Evolutionary conservation across 2,113 vertebrate species (phyloP), one percentile per base, ranked within the genome.

Genomic region (Phrynosoma platyrhinos): DNA sequence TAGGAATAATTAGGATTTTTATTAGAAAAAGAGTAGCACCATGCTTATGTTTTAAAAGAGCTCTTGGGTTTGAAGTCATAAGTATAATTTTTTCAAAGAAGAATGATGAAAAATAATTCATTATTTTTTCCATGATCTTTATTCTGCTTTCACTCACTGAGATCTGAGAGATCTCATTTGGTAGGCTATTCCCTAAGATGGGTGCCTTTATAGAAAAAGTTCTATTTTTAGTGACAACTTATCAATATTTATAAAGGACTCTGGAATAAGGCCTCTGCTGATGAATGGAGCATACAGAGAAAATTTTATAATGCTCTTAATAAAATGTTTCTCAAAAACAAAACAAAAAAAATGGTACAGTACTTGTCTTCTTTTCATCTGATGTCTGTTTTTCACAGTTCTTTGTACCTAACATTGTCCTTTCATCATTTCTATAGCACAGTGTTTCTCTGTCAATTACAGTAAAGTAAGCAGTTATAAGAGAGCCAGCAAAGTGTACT

Each of bases 381-480:
- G 32, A 55, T 12, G 10, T 64, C 13, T 81, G 4, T 62, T 2
- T 12, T 83, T 83, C 42, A 42, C n/a, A 4, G 20, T 83, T 74
- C n/a, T 72, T 71, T 53, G 53, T 79, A 52, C 27, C 14, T 62
- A 62, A 18, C 58, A 62, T 47, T 47, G 47, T 47, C 47, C 47
- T 47, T 47, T 76, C 21, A 42, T 66, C 2, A 84, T 23, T 80
- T 84, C 27, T 72, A 7, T 80, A 86, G 10, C 6, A 79, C 79
- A 91, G 74, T 82, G 53, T 12, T 71, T 68, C 83, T 27, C 88
- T 79, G 75, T 85, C 10, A 89, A 1, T 55, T 83, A 84, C 1
- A 21, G 85, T 75, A 87, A 7, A 88, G 87, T 23, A 55, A 25
- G 32, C 69, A 21, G 47, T 79, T 40, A 20, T 64, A 55, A 42